Evolutionary conservation across 2,797 vertebrate species (phyloP).

Genomic region (Cebuella pygmaea): DNA sequence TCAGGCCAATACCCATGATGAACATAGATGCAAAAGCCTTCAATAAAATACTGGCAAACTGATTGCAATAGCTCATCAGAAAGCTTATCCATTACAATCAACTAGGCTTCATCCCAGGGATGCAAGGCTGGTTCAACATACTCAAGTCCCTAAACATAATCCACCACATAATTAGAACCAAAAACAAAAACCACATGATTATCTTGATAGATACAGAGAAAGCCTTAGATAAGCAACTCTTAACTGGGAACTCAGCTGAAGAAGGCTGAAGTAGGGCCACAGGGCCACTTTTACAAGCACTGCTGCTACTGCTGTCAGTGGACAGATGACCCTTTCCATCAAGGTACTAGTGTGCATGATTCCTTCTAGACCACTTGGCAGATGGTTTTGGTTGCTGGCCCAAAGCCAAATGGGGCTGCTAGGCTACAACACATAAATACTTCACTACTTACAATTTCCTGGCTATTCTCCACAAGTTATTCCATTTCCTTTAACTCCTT

Average conservation of each 20-base stretch:
- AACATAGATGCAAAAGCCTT: too few relatives aligned
- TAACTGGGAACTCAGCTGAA: not conserved
- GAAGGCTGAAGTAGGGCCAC: not conserved
- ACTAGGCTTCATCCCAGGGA: too few relatives aligned
- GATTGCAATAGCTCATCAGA: too few relatives aligned
- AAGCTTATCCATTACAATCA: too few relatives aligned
- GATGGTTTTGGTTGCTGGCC: not conserved
- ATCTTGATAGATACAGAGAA: too few relatives aligned
- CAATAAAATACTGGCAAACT: too few relatives aligned
- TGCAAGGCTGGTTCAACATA: too few relatives aligned
- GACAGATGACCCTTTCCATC: not conserved
- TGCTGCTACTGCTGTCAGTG: not conserved
- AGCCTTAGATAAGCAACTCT: not conserved
- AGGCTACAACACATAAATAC: not conserved
- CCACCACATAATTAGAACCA: too few relatives aligned
- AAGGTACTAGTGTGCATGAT: not conserved
- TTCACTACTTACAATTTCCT: not conserved
- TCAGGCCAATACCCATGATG: too few relatives aligned
- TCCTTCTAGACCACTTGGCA: not conserved
- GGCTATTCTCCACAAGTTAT: too few relatives aligned
- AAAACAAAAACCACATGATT: too few relatives aligned
- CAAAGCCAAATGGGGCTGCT: not conserved
- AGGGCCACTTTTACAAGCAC: not conserved
- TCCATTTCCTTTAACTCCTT: not conserved
- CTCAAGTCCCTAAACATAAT: too few relatives aligned